Conservation (phyloP, 2,113 vertebrate genomes). For the Lepisosteus osseus region DNA sequence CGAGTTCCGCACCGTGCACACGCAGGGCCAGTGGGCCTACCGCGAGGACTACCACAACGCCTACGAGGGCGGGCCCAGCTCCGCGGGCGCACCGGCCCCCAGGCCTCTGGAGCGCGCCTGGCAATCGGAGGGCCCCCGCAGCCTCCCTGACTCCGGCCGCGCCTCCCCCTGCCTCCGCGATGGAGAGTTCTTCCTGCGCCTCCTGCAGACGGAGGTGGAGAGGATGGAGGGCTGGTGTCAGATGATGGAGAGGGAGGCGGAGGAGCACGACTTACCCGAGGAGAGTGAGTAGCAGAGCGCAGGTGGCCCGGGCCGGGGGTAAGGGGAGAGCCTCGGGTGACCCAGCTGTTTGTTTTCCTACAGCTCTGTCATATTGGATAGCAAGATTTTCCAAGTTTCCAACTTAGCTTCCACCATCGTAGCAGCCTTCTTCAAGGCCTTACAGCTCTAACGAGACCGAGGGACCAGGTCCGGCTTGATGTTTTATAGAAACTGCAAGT, state of each 20-base stretch:
- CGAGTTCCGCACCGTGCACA: conserved; percentile 95
- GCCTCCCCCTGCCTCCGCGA: conserved; percentile 91
- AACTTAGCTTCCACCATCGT: too few relatives aligned
- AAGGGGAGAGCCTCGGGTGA: not conserved
- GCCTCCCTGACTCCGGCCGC: conserved; percentile 89
- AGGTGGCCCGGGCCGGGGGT: not conserved
- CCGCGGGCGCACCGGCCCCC: conserved; percentile 57
- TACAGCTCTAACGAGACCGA: too few relatives aligned
- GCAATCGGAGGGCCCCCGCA: conserved; percentile 83
- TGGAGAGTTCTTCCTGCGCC: conserved; percentile 92
- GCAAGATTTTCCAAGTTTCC: too few relatives aligned
- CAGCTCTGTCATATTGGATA: too few relatives aligned
- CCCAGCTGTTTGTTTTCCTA: too few relatives aligned
- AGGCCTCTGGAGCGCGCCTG: conserved; percentile 74
- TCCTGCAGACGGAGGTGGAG: conserved; percentile 92
- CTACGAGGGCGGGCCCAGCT: conserved; percentile 71
- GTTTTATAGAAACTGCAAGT: too few relatives aligned
- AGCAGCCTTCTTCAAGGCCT: too few relatives aligned
- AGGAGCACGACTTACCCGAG: conserved; percentile 90
- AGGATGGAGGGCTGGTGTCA: conserved; percentile 98
- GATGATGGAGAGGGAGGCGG: conserved; percentile 92
- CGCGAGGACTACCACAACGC: conserved; percentile 89
- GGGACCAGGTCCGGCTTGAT: too few relatives aligned
- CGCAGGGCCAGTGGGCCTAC: conserved; percentile 95
- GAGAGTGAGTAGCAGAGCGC: conserved; percentile 73